Evolutionary conservation across 1,140 invertebrate species (phyloP).

Genomic region (Magallana gigas): DNA sequence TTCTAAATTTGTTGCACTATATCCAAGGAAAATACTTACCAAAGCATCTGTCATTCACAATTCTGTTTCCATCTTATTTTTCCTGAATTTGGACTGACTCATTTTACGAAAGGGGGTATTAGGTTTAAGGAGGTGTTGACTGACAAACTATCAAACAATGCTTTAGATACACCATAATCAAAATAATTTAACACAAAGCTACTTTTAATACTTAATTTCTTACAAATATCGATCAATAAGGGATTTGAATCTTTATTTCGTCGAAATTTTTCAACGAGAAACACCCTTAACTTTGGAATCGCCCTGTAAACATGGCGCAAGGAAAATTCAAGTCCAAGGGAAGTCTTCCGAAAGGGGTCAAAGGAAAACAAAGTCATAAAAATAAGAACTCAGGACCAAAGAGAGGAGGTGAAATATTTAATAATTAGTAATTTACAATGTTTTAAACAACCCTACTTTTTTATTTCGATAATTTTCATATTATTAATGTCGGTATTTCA

Average conservation of each 20-base stretch:
- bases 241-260: no score
- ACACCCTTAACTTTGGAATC: not conserved
- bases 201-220: no score
- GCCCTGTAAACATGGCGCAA: constrained; percentile 36
- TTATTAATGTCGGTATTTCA: not conserved
- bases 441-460: no score
- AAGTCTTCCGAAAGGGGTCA: constrained; percentile 18
- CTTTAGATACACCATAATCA: not conserved
- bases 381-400: constrained; percentile 10
- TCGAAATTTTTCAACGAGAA: not conserved
- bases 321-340: constrained; percentile 43
- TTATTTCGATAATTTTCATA: not conserved
- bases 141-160: no score
- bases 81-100: not conserved
- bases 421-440: no score
- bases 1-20: no score
- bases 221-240: no score
- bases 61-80: not conserved
- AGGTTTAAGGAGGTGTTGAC: not conserved
- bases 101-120: not conserved
- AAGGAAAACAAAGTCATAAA: constrained; percentile 36
- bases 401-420: constrained; percentile 28
- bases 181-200: no score
- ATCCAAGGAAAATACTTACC: not conserved
- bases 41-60: not conserved